These are phyloP conservation scores for Gallinago nigripennis DNA, from an alignment of 2,797 vertebrate species.

Conservation along the genomic window DNA sequence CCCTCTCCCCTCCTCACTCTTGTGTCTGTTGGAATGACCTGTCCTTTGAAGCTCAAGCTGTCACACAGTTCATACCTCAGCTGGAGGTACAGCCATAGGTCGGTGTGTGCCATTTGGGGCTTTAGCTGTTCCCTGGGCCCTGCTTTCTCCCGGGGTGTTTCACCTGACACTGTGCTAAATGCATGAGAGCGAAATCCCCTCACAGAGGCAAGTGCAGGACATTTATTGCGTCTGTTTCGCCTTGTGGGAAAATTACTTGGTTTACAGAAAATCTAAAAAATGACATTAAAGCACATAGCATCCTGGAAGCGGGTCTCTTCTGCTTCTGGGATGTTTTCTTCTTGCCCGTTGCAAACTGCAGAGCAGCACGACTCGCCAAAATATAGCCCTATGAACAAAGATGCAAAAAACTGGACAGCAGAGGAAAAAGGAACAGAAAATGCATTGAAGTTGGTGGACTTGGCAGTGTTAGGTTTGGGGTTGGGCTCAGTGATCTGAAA, in stretches of 20 bases:
- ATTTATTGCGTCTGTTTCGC: constrained; percentile 35
- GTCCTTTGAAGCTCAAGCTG: constrained; percentile 59
- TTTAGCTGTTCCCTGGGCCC: constrained; percentile 19
- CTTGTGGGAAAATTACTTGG: constrained; percentile 53
- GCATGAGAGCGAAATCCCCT: constrained; percentile 14
- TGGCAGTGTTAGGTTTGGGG: neutral
- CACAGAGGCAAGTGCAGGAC: constrained; percentile 4
- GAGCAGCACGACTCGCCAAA: neutral
- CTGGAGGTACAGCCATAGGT: neutral
- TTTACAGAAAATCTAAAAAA: constrained; percentile 50
- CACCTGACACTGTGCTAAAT: constrained; percentile 29
- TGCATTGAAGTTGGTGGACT: neutral
- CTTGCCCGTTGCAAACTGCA: neutral
- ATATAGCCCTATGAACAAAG: neutral
- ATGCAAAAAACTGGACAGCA: neutral
- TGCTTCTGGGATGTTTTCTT: neutral
- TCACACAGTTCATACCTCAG: constrained; percentile 12
- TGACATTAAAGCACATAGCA: constrained; percentile 21
- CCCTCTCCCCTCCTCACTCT: neutral
- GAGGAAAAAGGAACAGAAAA: neutral
- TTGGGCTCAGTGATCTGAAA: neutral
- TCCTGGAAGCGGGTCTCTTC: neutral
- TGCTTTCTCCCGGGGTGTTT: constrained; percentile 47
- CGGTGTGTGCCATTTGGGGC: neutral
- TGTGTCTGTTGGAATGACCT: constrained; percentile 23